Percentiles rank a stretch among this genome's conserved stretches.
Evolutionary conservation across 2,113 vertebrate genomes (phyloP).

Genomic region (Neogobius melanostomus): DNA sequence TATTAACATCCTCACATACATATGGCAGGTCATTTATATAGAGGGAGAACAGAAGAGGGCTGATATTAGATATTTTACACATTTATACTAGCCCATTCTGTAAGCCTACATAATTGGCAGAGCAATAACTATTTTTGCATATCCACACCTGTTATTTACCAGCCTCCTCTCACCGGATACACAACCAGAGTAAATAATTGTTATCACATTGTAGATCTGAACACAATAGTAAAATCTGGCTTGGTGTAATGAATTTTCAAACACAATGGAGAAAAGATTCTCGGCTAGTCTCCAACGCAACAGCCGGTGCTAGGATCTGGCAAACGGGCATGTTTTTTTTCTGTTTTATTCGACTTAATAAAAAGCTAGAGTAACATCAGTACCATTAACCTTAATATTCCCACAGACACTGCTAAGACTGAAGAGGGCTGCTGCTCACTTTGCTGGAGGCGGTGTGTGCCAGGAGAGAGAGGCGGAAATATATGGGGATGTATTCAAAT

Average conservation of each 20-base stretch:
- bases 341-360: slow-evolving; percentile 33
- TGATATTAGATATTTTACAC: no score
- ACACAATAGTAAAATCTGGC: slow-evolving; percentile 10
- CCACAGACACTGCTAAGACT: slow-evolving; percentile 24
- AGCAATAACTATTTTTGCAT: background rate
- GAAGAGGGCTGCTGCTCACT: slow-evolving; percentile 26
- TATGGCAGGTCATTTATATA: no score
- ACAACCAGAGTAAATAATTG: background rate
- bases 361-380: slow-evolving; percentile 34
- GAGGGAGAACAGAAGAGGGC: no score
- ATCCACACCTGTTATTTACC: background rate
- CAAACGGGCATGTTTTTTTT: slow-evolving; percentile 9
- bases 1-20: no score
- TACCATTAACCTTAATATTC: slow-evolving; percentile 49
- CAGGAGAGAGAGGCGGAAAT: background rate
- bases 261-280: background rate
- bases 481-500: slow-evolving; percentile 6
- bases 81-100: no score
- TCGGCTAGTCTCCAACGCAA: slow-evolving; percentile 13
- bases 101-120: background rate
- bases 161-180: background rate
- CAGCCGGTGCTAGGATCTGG: slow-evolving; percentile 22
- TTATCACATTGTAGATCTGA: background rate
- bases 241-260: slow-evolving; percentile 1
- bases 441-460: slow-evolving; percentile 25